Evolutionary conservation across 2,888 invertebrate species (phyloP), one percentile per base, ranked within the genome.

Genomic region (Tricholauxania praeusta): DNA sequence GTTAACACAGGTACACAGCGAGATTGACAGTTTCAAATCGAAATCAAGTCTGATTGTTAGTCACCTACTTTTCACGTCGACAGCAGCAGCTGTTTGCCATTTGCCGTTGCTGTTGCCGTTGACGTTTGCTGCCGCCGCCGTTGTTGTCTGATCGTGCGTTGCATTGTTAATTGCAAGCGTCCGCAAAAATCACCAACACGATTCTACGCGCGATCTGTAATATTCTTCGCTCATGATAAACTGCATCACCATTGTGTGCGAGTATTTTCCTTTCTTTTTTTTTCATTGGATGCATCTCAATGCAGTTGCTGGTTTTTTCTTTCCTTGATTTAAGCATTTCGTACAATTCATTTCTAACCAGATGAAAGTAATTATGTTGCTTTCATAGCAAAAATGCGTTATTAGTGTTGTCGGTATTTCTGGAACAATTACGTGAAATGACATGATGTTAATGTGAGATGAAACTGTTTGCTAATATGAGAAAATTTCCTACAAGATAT

Each of bases 1-100:
- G 39, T 7, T 39, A 39, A 10, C 39, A 39, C 10, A 39, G 39
- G 39, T 39, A 39, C 39, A 39, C 7, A 62, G 52, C 63, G 76
- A 74, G 77, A 57, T 57, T 72, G 79, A 75, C 64, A 57, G 65
- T 71, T 57, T 53, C 59, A 49, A 57, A 57, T 47, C 49, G 65
- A 48, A 59, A 71, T 55, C 71, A 64, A 71, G 51, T 68, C 71
- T 74, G 72, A 74, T 74, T 74, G 68, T 65, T 67, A 76, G 81
- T 81, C 81, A 81, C 81, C 81, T 82, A 82, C 81, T 83, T 82
- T 82, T 80, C 79, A 72, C 72, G 55, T 62, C 57, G 52, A 62
- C 60, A 75, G 80, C 39, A 39, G 10, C 79, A 79, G 51, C 59
- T 19, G 47, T 55, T n/a, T 52, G 60, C 28, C 28, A n/a, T n/a